Evolutionary conservation across 2,888 invertebrate species (phyloP).

Genomic region (Ichneumon xanthorius): DNA sequence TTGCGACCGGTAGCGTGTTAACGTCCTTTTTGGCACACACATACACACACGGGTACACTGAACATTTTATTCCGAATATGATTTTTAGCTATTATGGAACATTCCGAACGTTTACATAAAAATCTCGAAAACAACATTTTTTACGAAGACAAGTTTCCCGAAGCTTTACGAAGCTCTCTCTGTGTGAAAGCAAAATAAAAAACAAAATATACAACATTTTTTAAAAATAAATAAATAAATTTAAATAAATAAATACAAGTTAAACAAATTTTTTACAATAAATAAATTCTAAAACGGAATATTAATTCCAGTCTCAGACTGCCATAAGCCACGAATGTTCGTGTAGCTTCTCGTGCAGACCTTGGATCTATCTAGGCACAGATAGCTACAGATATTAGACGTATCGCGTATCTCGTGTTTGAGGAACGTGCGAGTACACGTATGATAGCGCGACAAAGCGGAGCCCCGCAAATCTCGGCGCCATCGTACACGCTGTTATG

Average conservation of each 20-base stretch:
- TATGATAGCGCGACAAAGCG: constrained; percentile 34
- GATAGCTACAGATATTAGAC: constrained; percentile 16
- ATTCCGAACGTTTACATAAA: too few species aligned
- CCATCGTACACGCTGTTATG: neutral
- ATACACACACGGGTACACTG: too few species aligned
- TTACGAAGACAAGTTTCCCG: neutral
- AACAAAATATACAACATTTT: too few species aligned
- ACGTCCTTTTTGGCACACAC: too few species aligned
- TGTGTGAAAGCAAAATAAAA: neutral
- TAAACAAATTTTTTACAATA: too few species aligned
- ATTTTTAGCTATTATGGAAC: too few species aligned
- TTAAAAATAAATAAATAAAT: too few species aligned
- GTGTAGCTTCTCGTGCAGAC: neutral
- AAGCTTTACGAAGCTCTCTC: neutral
- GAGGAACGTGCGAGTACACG: neutral
- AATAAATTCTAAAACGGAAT: neutral
- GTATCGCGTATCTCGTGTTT: constrained; percentile 14
- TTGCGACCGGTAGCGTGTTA: too few species aligned
- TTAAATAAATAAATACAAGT: too few species aligned
- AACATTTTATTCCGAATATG: too few species aligned
- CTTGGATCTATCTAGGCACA: constrained; percentile 23
- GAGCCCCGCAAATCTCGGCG: constrained; percentile 33
- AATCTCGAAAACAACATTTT: neutral
- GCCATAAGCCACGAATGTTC: neutral
- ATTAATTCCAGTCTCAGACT: neutral